A percentile compares a stretch with the other conserved stretches of the same genome.
These are phyloP conservation scores for Cheilosia variabilis DNA, from an alignment of 2,888 invertebrate species.

Conservation along the genomic window DNA sequence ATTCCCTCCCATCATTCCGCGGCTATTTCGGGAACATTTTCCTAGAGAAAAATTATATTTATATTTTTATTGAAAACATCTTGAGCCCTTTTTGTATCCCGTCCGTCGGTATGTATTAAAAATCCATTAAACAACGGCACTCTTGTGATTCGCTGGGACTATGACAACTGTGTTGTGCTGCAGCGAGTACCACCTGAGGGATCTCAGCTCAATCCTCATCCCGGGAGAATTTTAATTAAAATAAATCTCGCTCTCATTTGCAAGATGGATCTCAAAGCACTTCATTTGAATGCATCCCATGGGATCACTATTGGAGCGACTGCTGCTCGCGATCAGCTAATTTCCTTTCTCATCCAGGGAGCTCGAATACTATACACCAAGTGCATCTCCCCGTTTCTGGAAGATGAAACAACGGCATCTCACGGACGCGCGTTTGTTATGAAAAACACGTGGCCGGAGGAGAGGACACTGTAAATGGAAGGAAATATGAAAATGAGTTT, in stretches of 20 bases:
- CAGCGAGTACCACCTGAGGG: constrained; percentile 58
- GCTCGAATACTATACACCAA: neutral
- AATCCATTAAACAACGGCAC: constrained; percentile 68
- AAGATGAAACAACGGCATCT: constrained; percentile 61
- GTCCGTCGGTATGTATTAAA: constrained; percentile 69
- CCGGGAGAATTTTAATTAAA: constrained; percentile 58
- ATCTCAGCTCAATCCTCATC: constrained; percentile 17
- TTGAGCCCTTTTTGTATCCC: constrained; percentile 68
- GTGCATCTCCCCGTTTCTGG: neutral
- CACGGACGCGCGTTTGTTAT: constrained; percentile 77
- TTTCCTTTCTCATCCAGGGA: constrained; percentile 41
- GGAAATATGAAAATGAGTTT: constrained; percentile 81
- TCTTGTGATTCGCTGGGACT: constrained; percentile 51
- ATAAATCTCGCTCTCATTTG: constrained; percentile 63
- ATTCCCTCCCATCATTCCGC: constrained; percentile 1
- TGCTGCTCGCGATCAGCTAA: constrained; percentile 53
- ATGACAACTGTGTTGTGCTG: constrained; percentile 58
- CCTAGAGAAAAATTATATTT: neutral
- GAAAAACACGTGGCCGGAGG: constrained; percentile 82
- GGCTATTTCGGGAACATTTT: constrained; percentile 13
- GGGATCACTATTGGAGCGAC: constrained; percentile 41
- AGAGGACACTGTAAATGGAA: neutral
- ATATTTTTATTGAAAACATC: constrained; percentile 72
- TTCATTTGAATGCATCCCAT: constrained; percentile 15
- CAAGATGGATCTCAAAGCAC: constrained; percentile 15